These are phyloP conservation scores for Bradypodion pumilum DNA, from an alignment of 2,797 vertebrate genomes.

Conservation along the genomic window DNA sequence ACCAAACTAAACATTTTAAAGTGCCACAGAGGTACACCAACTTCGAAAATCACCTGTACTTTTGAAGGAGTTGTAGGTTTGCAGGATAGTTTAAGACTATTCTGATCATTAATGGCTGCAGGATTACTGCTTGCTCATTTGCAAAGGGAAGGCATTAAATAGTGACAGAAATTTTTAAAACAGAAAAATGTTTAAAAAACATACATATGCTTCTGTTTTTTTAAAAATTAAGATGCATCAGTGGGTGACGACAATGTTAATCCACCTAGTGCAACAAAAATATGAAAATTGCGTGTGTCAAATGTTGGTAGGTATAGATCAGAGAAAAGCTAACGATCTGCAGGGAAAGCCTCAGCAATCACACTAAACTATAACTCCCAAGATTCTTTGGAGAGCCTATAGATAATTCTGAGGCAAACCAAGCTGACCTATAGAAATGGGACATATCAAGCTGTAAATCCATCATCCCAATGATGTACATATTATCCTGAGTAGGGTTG, in stretches of 20 bases:
- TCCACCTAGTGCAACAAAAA: too few species aligned
- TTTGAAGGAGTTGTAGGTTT: not conserved
- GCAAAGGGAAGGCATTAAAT: not conserved
- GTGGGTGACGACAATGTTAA: too few species aligned
- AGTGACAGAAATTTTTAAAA: not conserved
- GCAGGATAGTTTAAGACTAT: not conserved
- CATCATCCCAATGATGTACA: not conserved
- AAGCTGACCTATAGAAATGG: too few species aligned
- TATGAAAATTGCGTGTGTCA: too few species aligned
- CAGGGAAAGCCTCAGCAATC: not conserved
- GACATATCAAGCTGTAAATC: too few species aligned
- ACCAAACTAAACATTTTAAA: not conserved
- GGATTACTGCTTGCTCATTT: not conserved
- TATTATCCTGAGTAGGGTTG: too few species aligned
- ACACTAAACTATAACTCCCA: not conserved
- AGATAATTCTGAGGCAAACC: not conserved
- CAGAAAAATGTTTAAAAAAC: not conserved
- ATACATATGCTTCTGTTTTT: too few species aligned
- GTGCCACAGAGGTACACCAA: not conserved
- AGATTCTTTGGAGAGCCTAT: not conserved
- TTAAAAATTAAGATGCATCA: too few species aligned
- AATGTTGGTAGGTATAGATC: too few species aligned
- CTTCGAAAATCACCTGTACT: not conserved
- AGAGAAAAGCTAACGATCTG: not conserved
- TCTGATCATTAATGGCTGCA: not conserved